phyloP scores from a whole-genome alignment of 2,797 vertebrate genomes.

The Parauchenoglanis ngamensis region DNA sequence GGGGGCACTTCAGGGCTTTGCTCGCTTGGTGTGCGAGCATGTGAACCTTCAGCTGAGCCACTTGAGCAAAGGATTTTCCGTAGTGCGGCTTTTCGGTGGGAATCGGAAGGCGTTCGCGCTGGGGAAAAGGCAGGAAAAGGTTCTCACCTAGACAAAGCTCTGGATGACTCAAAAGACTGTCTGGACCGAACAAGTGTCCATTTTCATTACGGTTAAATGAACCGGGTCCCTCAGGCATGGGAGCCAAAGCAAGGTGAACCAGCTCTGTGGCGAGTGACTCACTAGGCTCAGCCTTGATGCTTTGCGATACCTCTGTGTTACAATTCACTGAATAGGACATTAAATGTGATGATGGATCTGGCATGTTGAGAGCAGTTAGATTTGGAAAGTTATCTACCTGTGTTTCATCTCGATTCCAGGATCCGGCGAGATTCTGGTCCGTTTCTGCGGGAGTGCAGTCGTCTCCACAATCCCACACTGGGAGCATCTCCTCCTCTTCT shows the following conservation, averaged over 20 bases:
- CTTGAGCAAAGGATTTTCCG: conserved; percentile 49
- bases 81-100: conserved; percentile 45
- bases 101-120: conserved; percentile 37
- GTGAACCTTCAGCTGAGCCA: conserved; percentile 51
- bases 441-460: conserved; percentile 47
- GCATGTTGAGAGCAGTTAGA: conserved; percentile 58
- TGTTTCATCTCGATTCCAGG: conserved; percentile 59
- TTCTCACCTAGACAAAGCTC: conserved; percentile 50
- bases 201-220: conserved; percentile 49
- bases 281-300: conserved; percentile 52
- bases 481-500: conserved; percentile 59
- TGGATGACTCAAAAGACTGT: conserved; percentile 40
- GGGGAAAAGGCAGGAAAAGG: conserved; percentile 36
- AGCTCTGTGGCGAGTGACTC: conserved; percentile 44
- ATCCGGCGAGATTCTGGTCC: conserved; percentile 45
- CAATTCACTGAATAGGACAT: conserved; percentile 56
- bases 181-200: conserved; percentile 35
- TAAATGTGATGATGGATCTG: conserved; percentile 56
- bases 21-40: conserved; percentile 46
- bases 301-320: conserved; percentile 51
- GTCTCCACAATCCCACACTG: conserved; percentile 58
- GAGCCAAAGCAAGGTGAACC: conserved; percentile 48
- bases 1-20: conserved; percentile 53
- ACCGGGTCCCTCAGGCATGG: conserved; percentile 47
- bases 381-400: conserved; percentile 62